Evolutionary conservation across 2,888 invertebrate species (phyloP), one percentile per base, ranked within the genome.

Genomic region (Steinernema scapterisci): DNA sequence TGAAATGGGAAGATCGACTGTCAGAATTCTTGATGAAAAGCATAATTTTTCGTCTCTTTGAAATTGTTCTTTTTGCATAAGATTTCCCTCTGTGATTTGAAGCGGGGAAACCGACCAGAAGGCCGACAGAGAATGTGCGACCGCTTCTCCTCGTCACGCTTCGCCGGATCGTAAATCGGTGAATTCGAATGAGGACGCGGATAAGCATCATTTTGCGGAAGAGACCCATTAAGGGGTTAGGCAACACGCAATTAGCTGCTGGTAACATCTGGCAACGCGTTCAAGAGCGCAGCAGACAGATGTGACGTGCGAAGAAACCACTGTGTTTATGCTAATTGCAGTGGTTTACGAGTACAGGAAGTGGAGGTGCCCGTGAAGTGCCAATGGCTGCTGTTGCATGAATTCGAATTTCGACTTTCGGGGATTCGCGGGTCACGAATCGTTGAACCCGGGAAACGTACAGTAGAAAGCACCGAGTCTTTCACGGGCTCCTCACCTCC

Each of bases 231-330:
- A 63, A 27, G 31, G 63, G 63, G 63, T 63, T 63, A 63, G 63
- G 63, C 63, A 63, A 63, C 63, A 63, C 63, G 63, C 63, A 63
- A 63, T 63, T 63, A 63, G 63, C 63, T 63, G 63, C 63, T 63
- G 63, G 63, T 63, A 63, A 63, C 63, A 63, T 63, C 63, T 63
- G 63, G 63, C 63, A 63, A 27, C 31, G 63, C 16, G 63, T 25
- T 63, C 63, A 63, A 63, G 63, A 63, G 31, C 38, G 38, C 7
- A 27, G 38, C 16, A 38, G 63, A 63, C 63, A 63, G 63, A 63
- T 63, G 63, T 21, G 63, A 63, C 25, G 63, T 63, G 63, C 23
- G 63, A 63, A 63, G 63, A 63, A 13, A 63, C 25, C 16, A 13
- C 31, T 63, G 63, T 31, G 31, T 63, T 63, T 63, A 63, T 63